Evolutionary conservation across 2,113 vertebrate genomes (phyloP), one percentile per base, ranked within the genome.

Genomic region (Erythrolamprus reginae): DNA sequence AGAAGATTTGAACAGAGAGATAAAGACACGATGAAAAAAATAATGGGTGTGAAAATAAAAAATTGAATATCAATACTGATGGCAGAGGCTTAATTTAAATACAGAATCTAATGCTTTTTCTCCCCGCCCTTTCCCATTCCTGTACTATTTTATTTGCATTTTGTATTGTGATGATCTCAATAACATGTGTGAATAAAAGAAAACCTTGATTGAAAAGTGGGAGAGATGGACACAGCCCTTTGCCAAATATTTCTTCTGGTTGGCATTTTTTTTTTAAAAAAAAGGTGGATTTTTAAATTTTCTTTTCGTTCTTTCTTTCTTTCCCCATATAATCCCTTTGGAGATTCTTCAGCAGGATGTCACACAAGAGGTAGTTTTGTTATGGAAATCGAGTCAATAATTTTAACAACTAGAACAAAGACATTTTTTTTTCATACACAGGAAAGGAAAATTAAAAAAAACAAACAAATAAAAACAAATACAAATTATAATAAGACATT

Each of bases 311-410:
- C 45, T 28, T 10, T 58, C 9, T 10, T 26, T 26, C 9, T 96
- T 97, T 97, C 96, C 96, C 96, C 95, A 77, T 42, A 96, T 94
- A 95, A 96, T 93, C 96, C 94, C 96, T 97, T 77, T 96, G 95
- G 96, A 96, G 97, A 97, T 96, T 90, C 97, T 56, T 96, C 93
- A 96, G 97, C 96, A 97, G 96, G 97, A 98, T 97, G 97, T 97
- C 97, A 97, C 96, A 96, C 91, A 96, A 97, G 98, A 99, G 99
- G 98, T 99, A 99, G 98, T 98, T 98, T 98, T 96, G 96, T 97
- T 97, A 97, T 94, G 97, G 97, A 98, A 98, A 98, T 96, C 95
- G 97, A 97, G 97, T 98, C 96, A 97, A 97, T 96, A 97, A 97
- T 93, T 96, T 96, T 96, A 97, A 90, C 96, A 97, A 91, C 96